A percentile compares a stretch with the other conserved stretches of the same genome.
phyloP scores from a whole-genome alignment of 1,140 invertebrate genomes.

The Onthophagus taurus region DNA sequence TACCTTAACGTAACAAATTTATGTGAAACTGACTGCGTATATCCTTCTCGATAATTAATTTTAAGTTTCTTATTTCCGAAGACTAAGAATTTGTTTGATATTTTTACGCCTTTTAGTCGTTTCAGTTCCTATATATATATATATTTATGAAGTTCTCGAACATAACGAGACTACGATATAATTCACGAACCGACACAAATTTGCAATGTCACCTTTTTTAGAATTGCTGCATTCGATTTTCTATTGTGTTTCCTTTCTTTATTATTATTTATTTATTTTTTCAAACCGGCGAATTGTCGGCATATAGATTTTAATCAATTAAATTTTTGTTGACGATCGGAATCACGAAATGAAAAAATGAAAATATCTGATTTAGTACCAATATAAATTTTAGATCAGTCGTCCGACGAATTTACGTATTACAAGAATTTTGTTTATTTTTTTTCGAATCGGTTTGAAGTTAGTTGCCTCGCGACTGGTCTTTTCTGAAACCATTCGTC shows the following conservation, averaged over 20 bases:
- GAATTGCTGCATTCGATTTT: constrained; percentile 36
- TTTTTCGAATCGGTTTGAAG: constrained; percentile 35
- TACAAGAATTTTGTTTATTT: no score
- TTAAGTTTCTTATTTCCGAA: constrained; percentile 1
- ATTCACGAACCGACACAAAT: constrained; percentile 36
- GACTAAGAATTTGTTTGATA: constrained; percentile 14
- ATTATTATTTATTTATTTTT: constrained; percentile 1
- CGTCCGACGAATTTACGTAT: no score
- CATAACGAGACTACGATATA: constrained; percentile 21
- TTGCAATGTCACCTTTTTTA: constrained; percentile 37
- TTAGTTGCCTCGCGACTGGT: constrained; percentile 54
- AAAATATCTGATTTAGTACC: no score
- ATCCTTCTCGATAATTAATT: constrained; percentile 5
- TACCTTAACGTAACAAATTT: neutral
- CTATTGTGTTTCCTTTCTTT: constrained; percentile 20
- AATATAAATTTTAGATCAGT: no score
- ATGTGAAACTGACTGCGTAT: constrained; percentile 8
- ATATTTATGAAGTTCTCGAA: constrained; percentile 15
- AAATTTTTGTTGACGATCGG: no score
- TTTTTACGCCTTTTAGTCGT: constrained; percentile 33
- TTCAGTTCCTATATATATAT: no score
- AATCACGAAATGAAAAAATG: no score
- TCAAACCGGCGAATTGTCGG: neutral
- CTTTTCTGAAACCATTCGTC: constrained; percentile 52
- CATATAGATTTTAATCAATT: no score